phyloP scores from a whole-genome alignment of 2,888 invertebrate genomes.

The Andrena dorsata region DNA sequence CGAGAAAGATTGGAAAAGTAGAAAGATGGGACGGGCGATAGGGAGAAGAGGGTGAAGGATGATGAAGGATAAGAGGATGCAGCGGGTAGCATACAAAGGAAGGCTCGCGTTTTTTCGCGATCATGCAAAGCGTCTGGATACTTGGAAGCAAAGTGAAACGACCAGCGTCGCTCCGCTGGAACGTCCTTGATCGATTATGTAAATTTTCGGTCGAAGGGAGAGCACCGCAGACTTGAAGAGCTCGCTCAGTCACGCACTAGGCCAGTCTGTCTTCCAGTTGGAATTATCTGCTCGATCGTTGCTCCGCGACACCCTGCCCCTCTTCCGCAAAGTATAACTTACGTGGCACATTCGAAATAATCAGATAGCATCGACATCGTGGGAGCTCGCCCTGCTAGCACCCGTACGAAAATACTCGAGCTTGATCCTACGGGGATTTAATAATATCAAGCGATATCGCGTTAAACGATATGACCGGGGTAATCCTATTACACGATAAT shows the following conservation, averaged over 20 bases:
- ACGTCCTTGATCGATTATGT: constrained; percentile 65
- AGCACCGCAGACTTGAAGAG: constrained; percentile 41
- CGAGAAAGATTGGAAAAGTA: not conserved
- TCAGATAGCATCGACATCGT: not conserved
- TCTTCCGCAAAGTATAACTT: not conserved
- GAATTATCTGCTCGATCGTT: constrained; percentile 36
- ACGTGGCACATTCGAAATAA: not conserved
- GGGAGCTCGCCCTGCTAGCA: constrained; percentile 12
- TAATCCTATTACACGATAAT: constrained; percentile 49
- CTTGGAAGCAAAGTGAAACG: constrained; percentile 46
- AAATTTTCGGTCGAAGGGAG: constrained; percentile 50
- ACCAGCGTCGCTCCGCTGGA: constrained; percentile 36
- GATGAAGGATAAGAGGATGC: constrained; percentile 45
- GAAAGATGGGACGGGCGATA: not conserved
- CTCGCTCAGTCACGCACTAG: constrained; percentile 42
- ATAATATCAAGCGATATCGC: constrained; percentile 39
- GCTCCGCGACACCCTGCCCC: not conserved
- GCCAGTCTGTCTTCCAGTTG: constrained; percentile 23
- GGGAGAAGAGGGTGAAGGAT: constrained; percentile 25
- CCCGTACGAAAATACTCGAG: constrained; percentile 4
- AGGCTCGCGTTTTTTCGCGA: constrained; percentile 51
- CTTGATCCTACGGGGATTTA: constrained; percentile 31
- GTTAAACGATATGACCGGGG: constrained; percentile 23
- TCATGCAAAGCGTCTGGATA: constrained; percentile 50
- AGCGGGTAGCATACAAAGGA: constrained; percentile 44